Conservation (phyloP, 2,888 invertebrate genomes). For the Cepaea hortensis region DNA sequence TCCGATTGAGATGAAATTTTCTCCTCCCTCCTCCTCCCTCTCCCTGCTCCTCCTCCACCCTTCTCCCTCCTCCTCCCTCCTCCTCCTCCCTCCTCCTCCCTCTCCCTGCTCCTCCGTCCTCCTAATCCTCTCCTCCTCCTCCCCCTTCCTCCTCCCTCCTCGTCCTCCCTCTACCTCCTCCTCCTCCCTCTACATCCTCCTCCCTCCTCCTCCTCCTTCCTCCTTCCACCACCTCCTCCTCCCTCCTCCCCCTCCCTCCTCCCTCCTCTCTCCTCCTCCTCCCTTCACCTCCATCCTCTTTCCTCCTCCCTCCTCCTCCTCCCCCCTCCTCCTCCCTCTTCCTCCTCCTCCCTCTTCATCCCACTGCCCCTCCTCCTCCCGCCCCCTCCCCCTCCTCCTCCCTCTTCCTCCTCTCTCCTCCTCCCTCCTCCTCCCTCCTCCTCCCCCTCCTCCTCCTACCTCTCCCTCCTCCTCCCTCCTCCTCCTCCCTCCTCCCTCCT, state of each 20-base stretch:
- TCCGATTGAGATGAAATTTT: background rate
- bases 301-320: conserved; percentile 23
- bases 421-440: too few relatives aligned
- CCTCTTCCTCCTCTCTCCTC: too few relatives aligned
- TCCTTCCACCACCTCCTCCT: background rate
- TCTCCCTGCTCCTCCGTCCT: too few relatives aligned
- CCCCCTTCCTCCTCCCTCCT: background rate
- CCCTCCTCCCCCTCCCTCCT: background rate
- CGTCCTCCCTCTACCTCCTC: too few relatives aligned
- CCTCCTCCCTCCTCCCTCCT: too few relatives aligned
- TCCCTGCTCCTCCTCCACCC: too few relatives aligned
- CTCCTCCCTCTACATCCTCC: too few relatives aligned
- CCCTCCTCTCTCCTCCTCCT: conserved; percentile 19
- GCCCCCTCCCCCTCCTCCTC: background rate
- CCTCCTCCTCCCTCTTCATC: background rate
- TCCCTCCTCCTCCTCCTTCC: too few relatives aligned
- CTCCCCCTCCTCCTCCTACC: too few relatives aligned
- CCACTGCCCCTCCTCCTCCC: too few relatives aligned
- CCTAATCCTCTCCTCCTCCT: too few relatives aligned
- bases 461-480: too few relatives aligned
- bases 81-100: background rate
- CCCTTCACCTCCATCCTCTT: conserved; percentile 28
- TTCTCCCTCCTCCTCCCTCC: background rate
- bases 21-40: background rate
- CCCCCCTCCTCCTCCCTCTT: background rate